A percentile compares a stretch with the other conserved stretches of the same genome.
Evolutionary conservation across 2,113 vertebrate species (phyloP).

Genomic region (Caranx ignobilis): DNA sequence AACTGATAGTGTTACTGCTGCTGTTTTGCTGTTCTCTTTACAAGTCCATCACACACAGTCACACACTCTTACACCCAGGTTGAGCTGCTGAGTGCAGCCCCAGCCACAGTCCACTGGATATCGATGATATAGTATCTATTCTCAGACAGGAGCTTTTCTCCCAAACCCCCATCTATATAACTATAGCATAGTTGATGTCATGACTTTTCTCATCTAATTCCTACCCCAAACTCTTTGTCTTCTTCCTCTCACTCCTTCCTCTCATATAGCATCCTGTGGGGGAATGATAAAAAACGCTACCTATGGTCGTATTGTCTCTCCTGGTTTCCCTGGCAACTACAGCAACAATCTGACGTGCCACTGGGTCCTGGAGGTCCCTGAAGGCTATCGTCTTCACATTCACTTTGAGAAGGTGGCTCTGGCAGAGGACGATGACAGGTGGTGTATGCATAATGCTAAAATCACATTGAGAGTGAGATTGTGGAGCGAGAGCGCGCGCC

Average conservation of each 20-base stretch:
- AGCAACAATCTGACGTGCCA: constrained; percentile 99
- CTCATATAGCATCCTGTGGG: constrained; percentile 88
- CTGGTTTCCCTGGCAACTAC: constrained; percentile 96
- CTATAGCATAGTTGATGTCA: constrained; percentile 41
- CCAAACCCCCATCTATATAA: constrained; percentile 10
- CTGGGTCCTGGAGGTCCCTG: constrained; percentile 93
- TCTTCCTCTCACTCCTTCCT: constrained; percentile 28
- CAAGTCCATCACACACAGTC: constrained; percentile 67
- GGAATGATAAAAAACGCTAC: constrained; percentile 93
- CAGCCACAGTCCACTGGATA: constrained; percentile 63
- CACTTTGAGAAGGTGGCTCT: constrained; percentile 98
- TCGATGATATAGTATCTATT: constrained; percentile 66
- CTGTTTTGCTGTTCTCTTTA: constrained; percentile 62
- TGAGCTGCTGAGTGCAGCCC: constrained; percentile 50
- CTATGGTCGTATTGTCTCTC: constrained; percentile 91
- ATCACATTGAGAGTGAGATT: constrained; percentile 5
- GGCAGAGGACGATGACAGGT: constrained; percentile 99
- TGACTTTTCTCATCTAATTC: constrained; percentile 58
- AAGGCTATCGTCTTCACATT: constrained; percentile 90
- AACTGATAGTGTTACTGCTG: constrained; percentile 70
- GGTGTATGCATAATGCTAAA: constrained; percentile 46
- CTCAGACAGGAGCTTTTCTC: constrained; percentile 60
- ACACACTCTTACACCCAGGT: constrained; percentile 57
- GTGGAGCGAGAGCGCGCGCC: background rate
- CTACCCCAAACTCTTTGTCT: constrained; percentile 51